Conservation (phyloP, 64 coral and sea anemone genomes). For the Pocillopora damicornis region DNA sequence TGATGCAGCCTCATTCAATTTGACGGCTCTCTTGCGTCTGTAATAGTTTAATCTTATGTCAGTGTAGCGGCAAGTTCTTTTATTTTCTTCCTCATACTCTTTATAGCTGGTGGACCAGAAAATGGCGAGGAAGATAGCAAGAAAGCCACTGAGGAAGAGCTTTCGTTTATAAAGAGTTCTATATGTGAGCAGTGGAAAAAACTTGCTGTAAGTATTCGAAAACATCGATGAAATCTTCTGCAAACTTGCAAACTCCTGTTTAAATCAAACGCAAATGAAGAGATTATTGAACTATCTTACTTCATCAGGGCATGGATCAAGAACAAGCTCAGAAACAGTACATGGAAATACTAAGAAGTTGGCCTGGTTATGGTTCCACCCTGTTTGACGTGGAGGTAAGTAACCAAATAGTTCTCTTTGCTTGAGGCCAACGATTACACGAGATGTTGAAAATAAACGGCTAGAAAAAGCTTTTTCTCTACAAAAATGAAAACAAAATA, state of each 20-base stretch:
- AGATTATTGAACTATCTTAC: not conserved
- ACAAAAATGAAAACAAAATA: too few relatives aligned
- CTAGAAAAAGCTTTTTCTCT: too few relatives aligned
- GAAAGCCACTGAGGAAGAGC: conserved; percentile 58
- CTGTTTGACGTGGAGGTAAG: conserved; percentile 97
- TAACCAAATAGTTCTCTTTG: not conserved
- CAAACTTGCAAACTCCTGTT: too few relatives aligned
- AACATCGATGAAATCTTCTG: too few relatives aligned
- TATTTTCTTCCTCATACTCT: not conserved
- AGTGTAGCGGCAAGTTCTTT: not conserved
- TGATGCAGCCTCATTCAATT: too few relatives aligned
- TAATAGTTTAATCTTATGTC: too few relatives aligned
- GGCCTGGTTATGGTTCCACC: conserved; percentile 93
- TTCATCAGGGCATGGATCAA: conserved; percentile 63
- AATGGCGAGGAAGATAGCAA: conserved; percentile 39
- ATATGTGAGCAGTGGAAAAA: conserved; percentile 86
- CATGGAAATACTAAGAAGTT: conserved; percentile 89
- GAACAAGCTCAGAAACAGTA: conserved; percentile 88
- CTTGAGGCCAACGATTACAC: too few relatives aligned
- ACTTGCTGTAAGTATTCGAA: not conserved
- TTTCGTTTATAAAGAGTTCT: conserved; percentile 70
- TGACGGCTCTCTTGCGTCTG: too few relatives aligned
- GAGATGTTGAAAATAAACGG: too few relatives aligned
- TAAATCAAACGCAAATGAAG: not conserved
- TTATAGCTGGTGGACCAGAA: conserved; percentile 26